Evolutionary conservation across 2,113 vertebrate species (phyloP).

Genomic region (Illadopsis cleaveri): DNA sequence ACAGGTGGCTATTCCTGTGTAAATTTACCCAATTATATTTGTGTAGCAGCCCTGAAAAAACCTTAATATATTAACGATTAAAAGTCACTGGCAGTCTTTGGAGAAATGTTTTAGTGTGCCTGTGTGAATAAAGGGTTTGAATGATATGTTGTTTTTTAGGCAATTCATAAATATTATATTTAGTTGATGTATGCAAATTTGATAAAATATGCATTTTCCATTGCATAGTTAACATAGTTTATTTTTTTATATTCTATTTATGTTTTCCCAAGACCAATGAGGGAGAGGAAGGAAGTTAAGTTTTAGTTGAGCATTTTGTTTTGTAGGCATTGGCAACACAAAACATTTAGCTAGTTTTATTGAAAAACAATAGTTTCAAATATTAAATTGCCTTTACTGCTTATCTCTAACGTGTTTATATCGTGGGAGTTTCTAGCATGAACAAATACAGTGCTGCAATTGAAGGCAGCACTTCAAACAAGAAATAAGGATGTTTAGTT

Average conservation of each 20-base stretch:
- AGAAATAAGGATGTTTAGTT: constrained; percentile 35
- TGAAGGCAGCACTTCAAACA: constrained; percentile 31
- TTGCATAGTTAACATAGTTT: background rate
- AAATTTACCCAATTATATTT: constrained; percentile 23
- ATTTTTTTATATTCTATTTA: background rate
- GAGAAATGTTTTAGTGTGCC: background rate
- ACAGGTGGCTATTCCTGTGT: constrained; percentile 12
- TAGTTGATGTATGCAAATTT: background rate
- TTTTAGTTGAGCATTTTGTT: background rate
- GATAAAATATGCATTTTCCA: background rate
- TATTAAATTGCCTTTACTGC: background rate
- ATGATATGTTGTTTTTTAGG: background rate
- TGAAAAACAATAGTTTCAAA: background rate
- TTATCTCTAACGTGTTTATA: background rate
- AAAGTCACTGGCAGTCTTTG: background rate
- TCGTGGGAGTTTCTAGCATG: background rate
- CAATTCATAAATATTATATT: background rate
- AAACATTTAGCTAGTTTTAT: background rate
- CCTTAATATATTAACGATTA: background rate
- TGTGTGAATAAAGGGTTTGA: background rate
- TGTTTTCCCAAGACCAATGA: background rate
- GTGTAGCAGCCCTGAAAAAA: background rate
- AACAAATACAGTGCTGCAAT: background rate
- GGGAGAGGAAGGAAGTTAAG: background rate
- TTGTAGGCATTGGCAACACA: background rate